A percentile compares a stretch with the other conserved stretches of the same genome.
phyloP scores from a whole-genome alignment of 2,797 vertebrate genomes.

The Orestias chungarensis region DNA sequence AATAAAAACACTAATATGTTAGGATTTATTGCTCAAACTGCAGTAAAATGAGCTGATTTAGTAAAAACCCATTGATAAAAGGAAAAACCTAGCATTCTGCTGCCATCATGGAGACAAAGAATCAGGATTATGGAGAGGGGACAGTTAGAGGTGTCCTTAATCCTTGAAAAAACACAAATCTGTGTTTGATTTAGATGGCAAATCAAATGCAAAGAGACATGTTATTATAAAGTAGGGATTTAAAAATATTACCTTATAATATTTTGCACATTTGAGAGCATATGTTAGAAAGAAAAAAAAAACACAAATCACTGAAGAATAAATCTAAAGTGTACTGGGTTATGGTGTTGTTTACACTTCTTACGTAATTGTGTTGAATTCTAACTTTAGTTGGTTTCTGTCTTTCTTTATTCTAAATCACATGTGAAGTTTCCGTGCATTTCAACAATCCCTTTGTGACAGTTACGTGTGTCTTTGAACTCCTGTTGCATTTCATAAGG shows the following conservation, averaged over 20 bases:
- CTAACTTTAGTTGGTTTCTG: neutral
- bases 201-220: no score
- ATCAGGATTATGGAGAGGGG: slow-evolving; percentile 38
- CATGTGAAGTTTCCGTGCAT: neutral
- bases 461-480: neutral
- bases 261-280: neutral
- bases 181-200: slow-evolving; percentile 21
- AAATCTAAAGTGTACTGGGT: neutral
- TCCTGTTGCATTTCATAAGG: neutral
- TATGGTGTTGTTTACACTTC: neutral
- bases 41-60: slow-evolving; percentile 10
- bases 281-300: neutral
- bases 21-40: slow-evolving; percentile 6
- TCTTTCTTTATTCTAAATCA: neutral
- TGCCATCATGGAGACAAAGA: slow-evolving; percentile 41
- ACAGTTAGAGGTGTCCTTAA: slow-evolving; percentile 24
- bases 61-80: neutral
- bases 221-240: no score
- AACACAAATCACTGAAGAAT: neutral
- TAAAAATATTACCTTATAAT: neutral
- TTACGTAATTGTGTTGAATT: neutral
- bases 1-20: slow-evolving; percentile 6
- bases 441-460: neutral
- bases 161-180: slow-evolving; percentile 29
- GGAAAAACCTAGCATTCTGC: neutral